Evolutionary conservation across 2,797 vertebrate species (phyloP).

Genomic region (Octomys mimax): DNA sequence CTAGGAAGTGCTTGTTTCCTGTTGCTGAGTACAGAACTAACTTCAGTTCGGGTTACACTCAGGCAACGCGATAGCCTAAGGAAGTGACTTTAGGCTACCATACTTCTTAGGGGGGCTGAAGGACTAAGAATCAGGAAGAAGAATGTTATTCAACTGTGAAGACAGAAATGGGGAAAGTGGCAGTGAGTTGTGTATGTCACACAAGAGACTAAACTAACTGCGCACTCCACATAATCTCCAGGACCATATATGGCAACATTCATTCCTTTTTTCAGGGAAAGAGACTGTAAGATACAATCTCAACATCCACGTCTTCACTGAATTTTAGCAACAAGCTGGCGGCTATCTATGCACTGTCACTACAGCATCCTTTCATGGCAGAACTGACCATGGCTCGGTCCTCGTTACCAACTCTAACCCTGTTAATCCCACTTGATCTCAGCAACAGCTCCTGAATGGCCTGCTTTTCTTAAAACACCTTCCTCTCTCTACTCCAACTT

Average conservation of each 20-base stretch:
- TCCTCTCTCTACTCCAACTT: background rate
- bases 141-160: background rate
- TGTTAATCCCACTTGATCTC: background rate
- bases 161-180: background rate
- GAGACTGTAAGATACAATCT: background rate
- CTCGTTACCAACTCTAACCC: background rate
- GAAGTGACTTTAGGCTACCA: background rate
- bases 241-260: background rate
- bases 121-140: slow-evolving; percentile 9
- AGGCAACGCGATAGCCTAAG: background rate
- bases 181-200: background rate
- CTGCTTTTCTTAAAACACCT: background rate
- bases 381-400: background rate
- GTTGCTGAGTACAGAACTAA: background rate
- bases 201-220: background rate
- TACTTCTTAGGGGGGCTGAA: background rate
- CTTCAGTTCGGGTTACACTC: slow-evolving; percentile 5
- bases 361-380: background rate
- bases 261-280: background rate
- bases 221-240: background rate
- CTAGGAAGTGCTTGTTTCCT: slow-evolving; percentile 12
- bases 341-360: background rate
- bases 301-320: background rate
- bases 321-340: background rate
- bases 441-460: background rate